Base-by-base conservation (phyloP, 2,797 vertebrate genomes). In the Glyptemys insculpta region DNA sequence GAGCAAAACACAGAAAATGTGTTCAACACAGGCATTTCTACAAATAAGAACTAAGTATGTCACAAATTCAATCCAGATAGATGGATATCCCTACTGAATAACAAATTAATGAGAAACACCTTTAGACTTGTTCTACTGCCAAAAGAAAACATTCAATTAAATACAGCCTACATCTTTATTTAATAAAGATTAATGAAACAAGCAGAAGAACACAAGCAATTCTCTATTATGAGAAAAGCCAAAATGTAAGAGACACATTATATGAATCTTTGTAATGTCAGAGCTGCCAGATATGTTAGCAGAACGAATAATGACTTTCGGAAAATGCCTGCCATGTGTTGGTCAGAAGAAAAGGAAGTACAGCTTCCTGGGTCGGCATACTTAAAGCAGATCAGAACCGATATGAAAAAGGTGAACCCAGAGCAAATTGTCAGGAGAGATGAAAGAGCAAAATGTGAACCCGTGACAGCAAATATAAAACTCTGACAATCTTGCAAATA, bases 21-120 rank as follows among this genome's bases (percentile, higher is more conserved):
- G 88, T 95, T 96, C 79, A 41, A 82, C 93, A 92, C 37, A 94
- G 93, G 91, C 91, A 92, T 96, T 96, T 96, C 95, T 96, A 93
- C 89, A 97, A 96, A 97, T 84, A 91, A 92, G 94, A 88, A 93
- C 93, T 96, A 95, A 97, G 95, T 49, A 95, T 54, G 95, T 96
- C 96, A 97, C 88, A 97, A 96, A 98, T 96, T 93, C 95, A 97
- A 95, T 94, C 93, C 97, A 98, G 97, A 98, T 88, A 98, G 95
- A 97, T 74, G 57, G 74, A 90, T 97, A 96, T 93, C 85, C 92
- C 87, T 54, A 88, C 68, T 96, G 94, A 97, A 96, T 97, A 95
- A 97, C 89, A 98, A 97, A 97, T 97, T 97, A 98, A 98, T 96
- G 95, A 97, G 89, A 97, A 98, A 98, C 97, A 97, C 97, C 95